These are phyloP conservation scores for Nannobrachium achirus DNA, from an alignment of 2,113 vertebrate genomes.

Conservation along the genomic window DNA sequence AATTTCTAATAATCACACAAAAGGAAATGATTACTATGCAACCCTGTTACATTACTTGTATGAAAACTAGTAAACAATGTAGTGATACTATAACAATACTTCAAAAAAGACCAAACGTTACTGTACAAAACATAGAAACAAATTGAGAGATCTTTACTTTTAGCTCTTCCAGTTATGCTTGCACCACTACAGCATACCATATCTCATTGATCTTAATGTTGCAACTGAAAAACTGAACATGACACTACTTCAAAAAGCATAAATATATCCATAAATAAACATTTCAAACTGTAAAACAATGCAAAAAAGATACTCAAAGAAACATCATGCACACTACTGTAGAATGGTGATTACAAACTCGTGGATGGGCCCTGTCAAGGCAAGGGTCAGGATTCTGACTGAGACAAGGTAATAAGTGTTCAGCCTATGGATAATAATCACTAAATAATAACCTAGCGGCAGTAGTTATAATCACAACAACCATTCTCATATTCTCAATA, in stretches of 20 bases:
- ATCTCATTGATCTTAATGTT: slow-evolving; percentile 7
- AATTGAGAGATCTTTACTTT: slow-evolving; percentile 44
- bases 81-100: slow-evolving; percentile 32
- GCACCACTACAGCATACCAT: slow-evolving; percentile 8
- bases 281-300: slow-evolving; percentile 47
- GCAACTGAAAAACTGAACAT: slow-evolving; percentile 18
- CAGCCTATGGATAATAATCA: slow-evolving; percentile 11
- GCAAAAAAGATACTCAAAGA: slow-evolving; percentile 25
- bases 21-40: slow-evolving; percentile 43
- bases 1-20: slow-evolving; percentile 48
- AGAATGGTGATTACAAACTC: slow-evolving; percentile 17
- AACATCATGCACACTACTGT: slow-evolving; percentile 60
- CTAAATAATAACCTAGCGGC: not conserved
- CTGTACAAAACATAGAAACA: slow-evolving; percentile 23
- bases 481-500: not conserved
- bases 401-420: slow-evolving; percentile 4
- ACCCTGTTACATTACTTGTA: slow-evolving; percentile 44
- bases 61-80: slow-evolving; percentile 50
- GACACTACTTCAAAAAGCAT: slow-evolving; percentile 50
- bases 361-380: not conserved
- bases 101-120: slow-evolving; percentile 33
- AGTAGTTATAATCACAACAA: slow-evolving; percentile 14
- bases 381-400: not conserved
- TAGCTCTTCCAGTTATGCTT: slow-evolving; percentile 76
- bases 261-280: slow-evolving; percentile 67